Percentiles rank a stretch among this genome's conserved stretches.
phyloP scores from a whole-genome alignment of 1,140 invertebrate genomes.

The Arctopsyche grandis region DNA sequence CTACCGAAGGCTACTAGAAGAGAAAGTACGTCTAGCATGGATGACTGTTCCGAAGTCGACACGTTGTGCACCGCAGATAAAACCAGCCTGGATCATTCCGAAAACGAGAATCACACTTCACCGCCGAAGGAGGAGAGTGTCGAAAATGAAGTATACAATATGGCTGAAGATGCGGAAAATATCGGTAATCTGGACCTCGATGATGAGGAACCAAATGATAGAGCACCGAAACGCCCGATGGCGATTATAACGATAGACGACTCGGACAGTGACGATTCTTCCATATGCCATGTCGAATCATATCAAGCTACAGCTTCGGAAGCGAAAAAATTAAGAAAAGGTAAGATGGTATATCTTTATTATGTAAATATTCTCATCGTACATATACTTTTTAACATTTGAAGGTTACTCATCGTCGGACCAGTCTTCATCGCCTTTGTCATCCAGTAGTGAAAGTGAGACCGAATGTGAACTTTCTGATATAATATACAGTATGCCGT shows the following conservation, averaged over 20 bases:
- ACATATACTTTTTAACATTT: neutral
- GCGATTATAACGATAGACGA: slow-evolving; percentile 55
- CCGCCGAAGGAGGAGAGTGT: neutral
- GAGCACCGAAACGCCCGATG: slow-evolving; percentile 42
- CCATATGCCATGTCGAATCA: slow-evolving; percentile 64
- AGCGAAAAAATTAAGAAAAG: slow-evolving; percentile 63
- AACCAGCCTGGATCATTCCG: neutral
- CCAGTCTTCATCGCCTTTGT: neutral
- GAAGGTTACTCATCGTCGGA: neutral
- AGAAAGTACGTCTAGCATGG: too few relatives aligned
- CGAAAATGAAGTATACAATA: slow-evolving; percentile 26
- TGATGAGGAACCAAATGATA: neutral
- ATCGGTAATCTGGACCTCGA: neutral
- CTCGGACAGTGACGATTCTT: slow-evolving; percentile 64
- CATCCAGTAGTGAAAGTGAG: slow-evolving; percentile 36
- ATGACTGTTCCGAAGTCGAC: too few relatives aligned
- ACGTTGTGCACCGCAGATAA: too few relatives aligned
- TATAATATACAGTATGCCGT: slow-evolving; percentile 34
- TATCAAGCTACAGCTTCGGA: slow-evolving; percentile 65
- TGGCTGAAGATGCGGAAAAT: neutral
- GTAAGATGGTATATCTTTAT: slow-evolving; percentile 23
- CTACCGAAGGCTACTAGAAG: too few relatives aligned
- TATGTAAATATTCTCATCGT: slow-evolving; percentile 21
- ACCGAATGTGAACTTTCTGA: slow-evolving; percentile 29
- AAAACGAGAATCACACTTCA: neutral